Conservation (phyloP, 2,113 vertebrate species). For the Mustela lutreola region DNA sequence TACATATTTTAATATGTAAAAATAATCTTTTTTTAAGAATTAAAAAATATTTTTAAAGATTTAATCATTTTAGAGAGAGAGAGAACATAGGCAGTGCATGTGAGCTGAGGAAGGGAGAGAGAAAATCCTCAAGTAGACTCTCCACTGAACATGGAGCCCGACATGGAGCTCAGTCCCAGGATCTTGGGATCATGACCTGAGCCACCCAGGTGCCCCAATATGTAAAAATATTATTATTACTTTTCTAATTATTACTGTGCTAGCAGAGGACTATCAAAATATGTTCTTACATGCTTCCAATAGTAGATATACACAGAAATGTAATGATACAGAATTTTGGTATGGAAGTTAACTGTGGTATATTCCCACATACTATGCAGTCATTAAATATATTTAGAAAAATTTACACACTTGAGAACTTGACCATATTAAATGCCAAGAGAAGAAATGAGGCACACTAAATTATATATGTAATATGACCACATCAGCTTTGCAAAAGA, state of each 20-base stretch:
- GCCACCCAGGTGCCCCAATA: background rate
- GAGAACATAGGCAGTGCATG: background rate
- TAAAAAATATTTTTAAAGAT: background rate
- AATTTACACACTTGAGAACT: background rate
- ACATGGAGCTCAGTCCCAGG: background rate
- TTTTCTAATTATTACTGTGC: background rate
- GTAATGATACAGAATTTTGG: background rate
- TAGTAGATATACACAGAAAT: background rate
- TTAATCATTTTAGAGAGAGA: background rate
- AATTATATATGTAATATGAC: background rate
- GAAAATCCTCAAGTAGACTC: background rate
- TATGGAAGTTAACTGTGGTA: background rate
- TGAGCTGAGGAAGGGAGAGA: background rate
- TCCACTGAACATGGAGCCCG: background rate
- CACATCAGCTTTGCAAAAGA: conserved; percentile 24
- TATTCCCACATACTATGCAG: background rate
- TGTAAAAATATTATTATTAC: background rate
- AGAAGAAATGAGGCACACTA: background rate
- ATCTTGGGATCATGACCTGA: background rate
- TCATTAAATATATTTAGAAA: conserved; percentile 29
- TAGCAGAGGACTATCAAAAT: background rate
- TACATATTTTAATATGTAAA: background rate
- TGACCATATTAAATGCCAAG: background rate
- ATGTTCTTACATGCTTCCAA: background rate
- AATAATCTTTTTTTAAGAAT: background rate